phyloP scores from a whole-genome alignment of 2,888 invertebrate genomes.

The Tiliacea citrago region DNA sequence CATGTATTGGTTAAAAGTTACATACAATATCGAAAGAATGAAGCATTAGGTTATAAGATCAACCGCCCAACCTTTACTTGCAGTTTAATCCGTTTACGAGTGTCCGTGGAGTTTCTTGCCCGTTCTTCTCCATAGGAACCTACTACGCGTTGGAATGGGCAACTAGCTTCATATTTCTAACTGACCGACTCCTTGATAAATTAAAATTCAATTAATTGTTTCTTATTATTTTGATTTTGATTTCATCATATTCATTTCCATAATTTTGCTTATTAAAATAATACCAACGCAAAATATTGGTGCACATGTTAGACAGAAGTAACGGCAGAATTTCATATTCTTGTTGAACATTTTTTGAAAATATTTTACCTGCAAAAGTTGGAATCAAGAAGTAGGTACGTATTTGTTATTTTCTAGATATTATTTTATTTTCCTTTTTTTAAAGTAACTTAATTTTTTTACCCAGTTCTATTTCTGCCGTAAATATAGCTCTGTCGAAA shows the following conservation, averaged over 20 bases:
- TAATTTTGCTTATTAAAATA: no score
- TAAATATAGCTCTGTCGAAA: conserved; percentile 64
- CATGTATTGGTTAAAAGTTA: neutral
- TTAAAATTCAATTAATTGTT: no score
- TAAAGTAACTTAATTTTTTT: neutral
- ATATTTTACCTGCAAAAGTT: neutral
- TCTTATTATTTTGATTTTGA: no score
- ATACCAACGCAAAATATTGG: no score
- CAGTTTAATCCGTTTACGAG: neutral
- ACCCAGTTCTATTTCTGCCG: conserved; percentile 43
- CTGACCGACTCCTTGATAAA: no score
- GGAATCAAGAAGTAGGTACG: neutral
- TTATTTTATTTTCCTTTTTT: neutral
- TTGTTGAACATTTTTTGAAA: neutral
- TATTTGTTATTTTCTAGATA: neutral
- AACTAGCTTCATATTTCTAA: no score
- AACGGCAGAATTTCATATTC: neutral
- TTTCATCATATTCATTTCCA: no score
- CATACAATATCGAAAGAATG: neutral
- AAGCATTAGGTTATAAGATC: neutral
- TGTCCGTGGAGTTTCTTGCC: no score
- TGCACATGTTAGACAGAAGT: neutral
- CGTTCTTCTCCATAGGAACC: no score
- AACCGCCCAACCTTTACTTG: neutral
- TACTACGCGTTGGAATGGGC: no score